These are phyloP conservation scores for Eira barbara DNA, from an alignment of 2,113 vertebrate genomes.

Conservation along the genomic window DNA sequence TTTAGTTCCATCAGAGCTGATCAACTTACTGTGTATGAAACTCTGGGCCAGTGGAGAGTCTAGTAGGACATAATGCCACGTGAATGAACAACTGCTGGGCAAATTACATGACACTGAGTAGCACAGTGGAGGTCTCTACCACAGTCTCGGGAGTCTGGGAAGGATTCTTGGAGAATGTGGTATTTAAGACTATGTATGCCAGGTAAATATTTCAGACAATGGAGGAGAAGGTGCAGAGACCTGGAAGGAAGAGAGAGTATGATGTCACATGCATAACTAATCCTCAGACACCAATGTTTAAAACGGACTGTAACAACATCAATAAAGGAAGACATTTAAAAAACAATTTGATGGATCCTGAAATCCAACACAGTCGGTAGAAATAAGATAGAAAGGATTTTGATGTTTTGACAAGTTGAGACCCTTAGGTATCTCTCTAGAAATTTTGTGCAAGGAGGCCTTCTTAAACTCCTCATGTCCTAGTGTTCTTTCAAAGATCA, in stretches of 20 bases:
- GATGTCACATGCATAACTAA: background rate
- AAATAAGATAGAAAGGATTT: constrained; percentile 17
- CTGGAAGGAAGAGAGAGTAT: background rate
- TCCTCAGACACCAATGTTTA: background rate
- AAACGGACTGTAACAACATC: background rate
- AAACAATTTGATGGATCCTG: background rate
- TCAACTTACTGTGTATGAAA: background rate
- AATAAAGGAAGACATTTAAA: background rate
- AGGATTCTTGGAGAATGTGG: background rate
- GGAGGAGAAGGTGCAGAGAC: background rate
- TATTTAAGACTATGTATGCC: background rate
- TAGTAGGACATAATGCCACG: background rate
- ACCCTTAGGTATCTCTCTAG: background rate
- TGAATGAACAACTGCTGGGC: background rate
- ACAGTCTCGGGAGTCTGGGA: background rate
- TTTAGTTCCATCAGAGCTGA: background rate
- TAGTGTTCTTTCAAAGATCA: background rate
- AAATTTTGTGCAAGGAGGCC: background rate
- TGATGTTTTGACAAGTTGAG: background rate
- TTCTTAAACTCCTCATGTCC: background rate
- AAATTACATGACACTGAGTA: background rate
- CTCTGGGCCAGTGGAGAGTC: background rate
- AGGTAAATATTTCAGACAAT: background rate
- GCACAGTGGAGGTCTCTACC: fast-evolving
- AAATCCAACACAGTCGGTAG: background rate